A percentile compares a stretch with the other conserved stretches of the same genome.
phyloP scores from a whole-genome alignment of 2,113 vertebrate genomes.

The Stegostoma tigrinum region DNA sequence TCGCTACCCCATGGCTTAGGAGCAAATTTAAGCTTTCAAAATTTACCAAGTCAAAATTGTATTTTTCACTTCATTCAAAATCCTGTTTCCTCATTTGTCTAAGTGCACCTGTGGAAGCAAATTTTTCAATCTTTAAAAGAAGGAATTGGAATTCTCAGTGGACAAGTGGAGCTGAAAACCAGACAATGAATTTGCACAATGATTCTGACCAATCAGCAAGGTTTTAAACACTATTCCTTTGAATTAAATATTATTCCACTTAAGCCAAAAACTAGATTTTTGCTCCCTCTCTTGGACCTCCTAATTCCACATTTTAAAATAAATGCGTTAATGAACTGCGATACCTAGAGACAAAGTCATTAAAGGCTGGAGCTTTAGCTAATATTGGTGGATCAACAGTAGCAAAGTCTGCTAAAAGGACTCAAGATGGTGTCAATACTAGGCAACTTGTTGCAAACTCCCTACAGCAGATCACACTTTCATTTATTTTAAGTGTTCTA shows the following conservation, averaged over 20 bases:
- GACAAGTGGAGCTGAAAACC: background rate
- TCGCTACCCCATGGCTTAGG: background rate
- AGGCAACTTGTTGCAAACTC: too few species aligned
- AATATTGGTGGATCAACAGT: background rate
- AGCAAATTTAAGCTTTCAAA: background rate
- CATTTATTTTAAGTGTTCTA: too few species aligned
- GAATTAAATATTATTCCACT: background rate
- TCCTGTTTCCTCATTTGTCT: background rate
- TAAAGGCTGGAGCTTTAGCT: background rate
- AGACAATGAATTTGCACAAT: background rate
- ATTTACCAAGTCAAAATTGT: background rate
- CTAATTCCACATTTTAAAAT: background rate
- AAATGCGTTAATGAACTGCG: background rate
- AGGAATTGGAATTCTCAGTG: background rate
- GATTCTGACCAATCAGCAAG: background rate
- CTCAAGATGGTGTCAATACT: too few species aligned
- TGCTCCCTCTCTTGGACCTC: background rate
- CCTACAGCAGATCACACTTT: too few species aligned
- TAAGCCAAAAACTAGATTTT: background rate
- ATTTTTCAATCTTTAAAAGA: background rate
- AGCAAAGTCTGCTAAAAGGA: background rate
- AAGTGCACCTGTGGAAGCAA: background rate
- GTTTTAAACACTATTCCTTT: background rate
- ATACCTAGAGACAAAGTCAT: background rate
- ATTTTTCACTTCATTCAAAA: background rate